Evolutionary conservation across 2,888 invertebrate species (phyloP).

Genomic region (Matsumyia berberina): DNA sequence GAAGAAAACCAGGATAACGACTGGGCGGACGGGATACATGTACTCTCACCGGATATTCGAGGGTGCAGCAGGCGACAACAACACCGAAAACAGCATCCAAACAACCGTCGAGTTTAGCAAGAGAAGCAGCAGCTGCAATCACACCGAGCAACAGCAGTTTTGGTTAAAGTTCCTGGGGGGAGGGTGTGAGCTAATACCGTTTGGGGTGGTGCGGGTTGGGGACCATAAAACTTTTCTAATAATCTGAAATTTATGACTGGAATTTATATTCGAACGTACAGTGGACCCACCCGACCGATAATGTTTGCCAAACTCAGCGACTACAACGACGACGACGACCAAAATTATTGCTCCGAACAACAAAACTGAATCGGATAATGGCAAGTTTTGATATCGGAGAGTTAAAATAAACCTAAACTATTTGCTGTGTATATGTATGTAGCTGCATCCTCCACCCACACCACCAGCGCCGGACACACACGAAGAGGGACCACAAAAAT

Average conservation of each 20-base stretch:
- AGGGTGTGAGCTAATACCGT: neutral
- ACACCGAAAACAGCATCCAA: conserved; percentile 39
- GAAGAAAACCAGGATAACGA: conserved; percentile 21
- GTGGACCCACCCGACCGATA: conserved; percentile 47
- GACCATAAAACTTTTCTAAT: conserved; percentile 76
- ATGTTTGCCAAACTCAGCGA: conserved; percentile 70
- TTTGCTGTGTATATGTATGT: neutral
- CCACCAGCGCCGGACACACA: neutral
- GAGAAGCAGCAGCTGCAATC: conserved; percentile 69
- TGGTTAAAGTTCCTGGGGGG: conserved; percentile 11
- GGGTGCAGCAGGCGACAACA: conserved; percentile 52
- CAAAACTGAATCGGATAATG: conserved; percentile 67
- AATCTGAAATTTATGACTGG: conserved; percentile 75
- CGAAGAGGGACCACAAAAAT: conserved; percentile 35
- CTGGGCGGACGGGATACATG: conserved; percentile 37
- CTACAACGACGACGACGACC: conserved; percentile 17
- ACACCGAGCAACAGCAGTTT: conserved; percentile 68
- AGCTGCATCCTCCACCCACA: conserved; percentile 4
- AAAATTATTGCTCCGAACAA: conserved; percentile 61
- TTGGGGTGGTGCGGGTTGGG: neutral
- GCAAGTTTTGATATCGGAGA: conserved; percentile 61
- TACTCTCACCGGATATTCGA: conserved; percentile 56
- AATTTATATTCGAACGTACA: conserved; percentile 72
- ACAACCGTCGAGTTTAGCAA: conserved; percentile 46
- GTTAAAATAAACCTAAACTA: conserved; percentile 41